Base-by-base conservation (phyloP, 2,888 invertebrate genomes). In the Antheraea yamamai region DNA sequence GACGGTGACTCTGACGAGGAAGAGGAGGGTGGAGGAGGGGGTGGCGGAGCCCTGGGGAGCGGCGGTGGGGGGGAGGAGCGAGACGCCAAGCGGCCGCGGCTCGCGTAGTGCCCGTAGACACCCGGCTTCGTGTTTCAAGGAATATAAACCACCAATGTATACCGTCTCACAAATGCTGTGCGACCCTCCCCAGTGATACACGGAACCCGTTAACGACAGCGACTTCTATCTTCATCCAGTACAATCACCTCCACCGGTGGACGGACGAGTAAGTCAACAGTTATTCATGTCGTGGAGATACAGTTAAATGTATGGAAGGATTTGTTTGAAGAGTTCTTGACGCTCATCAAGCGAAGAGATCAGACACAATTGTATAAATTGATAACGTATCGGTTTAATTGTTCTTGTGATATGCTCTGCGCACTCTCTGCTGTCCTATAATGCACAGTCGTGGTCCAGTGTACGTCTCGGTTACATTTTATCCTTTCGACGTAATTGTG, bases 1-100 rank as follows among this genome's bases (percentile, higher is more conserved):
- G 99, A 99, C 89, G 99, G 98, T 76, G 99, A 99, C 93, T 99
- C 99, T 0, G 99, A 99, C 86, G 99, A 99, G 86, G 98, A 98
- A 77, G 98, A 98, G 77, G 98, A 98, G 64, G 82, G 84, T 23
- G 81, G 83, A 18, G 84, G 82, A 47, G 82, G 84, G 30, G 79
- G 82, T 23, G 81, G 83, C 66, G 81, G 80, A 72, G 78, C n/a
- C n/a, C 79, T 74, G 92, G 91, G 74, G 93, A 94, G 87, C 96
- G 96, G 83, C 71, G 81, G 82, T 51, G 81, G 79, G 73, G 78
- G 79, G 74, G 92, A 91, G 74, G 93, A 94, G 87, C 96, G 96
- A 75, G 95, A 96, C 85, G 95, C 96, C 79, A 97, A 97, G 92
- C 95, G 97, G 88, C 96, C 97, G 89, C 96, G 97, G 80, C 96